Evolutionary conservation across 2,113 vertebrate genomes (phyloP).

Genomic region (Ardeotis arabs): DNA sequence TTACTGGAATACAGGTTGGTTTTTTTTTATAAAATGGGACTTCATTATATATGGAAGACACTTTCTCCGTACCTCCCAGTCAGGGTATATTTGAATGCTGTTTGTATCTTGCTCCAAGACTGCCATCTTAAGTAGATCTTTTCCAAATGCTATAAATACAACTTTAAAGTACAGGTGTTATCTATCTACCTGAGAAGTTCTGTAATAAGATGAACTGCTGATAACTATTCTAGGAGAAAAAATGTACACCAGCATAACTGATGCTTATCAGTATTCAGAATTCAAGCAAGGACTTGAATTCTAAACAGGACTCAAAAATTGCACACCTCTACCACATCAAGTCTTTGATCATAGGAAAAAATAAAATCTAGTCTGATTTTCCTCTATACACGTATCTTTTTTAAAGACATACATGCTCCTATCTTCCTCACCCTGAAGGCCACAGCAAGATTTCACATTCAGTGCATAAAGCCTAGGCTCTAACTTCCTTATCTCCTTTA

Average conservation of each 20-base stretch:
- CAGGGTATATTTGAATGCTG: neutral
- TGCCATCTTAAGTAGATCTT: neutral
- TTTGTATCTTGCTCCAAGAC: neutral
- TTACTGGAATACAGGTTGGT: neutral
- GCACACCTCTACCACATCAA: neutral
- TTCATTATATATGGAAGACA: neutral
- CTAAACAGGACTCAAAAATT: constrained; percentile 19
- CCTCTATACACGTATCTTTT: neutral
- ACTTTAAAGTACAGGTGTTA: neutral
- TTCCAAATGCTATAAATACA: neutral
- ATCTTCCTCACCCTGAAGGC: neutral
- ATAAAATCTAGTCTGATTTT: neutral
- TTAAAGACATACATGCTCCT: neutral
- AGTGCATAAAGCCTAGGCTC: neutral
- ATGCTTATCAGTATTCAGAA: neutral
- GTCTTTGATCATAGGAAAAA: constrained; percentile 3
- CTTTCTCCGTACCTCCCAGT: neutral
- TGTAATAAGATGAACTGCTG: neutral
- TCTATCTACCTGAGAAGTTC: constrained; percentile 25
- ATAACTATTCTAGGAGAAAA: constrained; percentile 38
- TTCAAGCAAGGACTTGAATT: constrained; percentile 1
- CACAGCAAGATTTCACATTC: neutral
- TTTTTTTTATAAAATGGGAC: neutral
- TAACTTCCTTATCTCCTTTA: neutral
- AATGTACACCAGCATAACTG: constrained; percentile 2